Evolutionary conservation across 92 coral and sea anemone species (phyloP).

Genomic region (Virgularia gustaviana): DNA sequence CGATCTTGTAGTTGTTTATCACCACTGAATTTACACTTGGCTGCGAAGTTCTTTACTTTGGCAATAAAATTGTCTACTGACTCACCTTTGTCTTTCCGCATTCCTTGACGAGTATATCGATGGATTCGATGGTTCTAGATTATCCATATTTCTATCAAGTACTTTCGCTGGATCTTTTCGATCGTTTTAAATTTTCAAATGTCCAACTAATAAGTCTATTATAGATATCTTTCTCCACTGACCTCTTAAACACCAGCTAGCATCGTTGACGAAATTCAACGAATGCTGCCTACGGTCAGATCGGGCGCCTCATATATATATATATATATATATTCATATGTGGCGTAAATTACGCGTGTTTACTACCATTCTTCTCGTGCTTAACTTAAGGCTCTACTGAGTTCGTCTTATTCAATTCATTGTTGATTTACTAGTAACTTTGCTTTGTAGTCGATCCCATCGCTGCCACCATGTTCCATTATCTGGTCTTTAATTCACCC

Average conservation of each 20-base stretch:
- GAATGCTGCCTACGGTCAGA: no score
- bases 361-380: no score
- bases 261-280: neutral
- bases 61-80: constrained; percentile 27
- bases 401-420: no score
- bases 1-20: constrained; percentile 23
- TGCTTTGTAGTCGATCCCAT: no score
- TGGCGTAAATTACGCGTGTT: no score
- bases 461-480: no score
- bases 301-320: no score
- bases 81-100: no score
- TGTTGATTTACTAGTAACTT: no score
- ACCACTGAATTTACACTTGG: constrained; percentile 21
- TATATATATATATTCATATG: no score
- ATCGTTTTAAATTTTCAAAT: neutral
- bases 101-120: constrained; percentile 15
- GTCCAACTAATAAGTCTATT: neutral
- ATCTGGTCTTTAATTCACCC: no score
- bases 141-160: constrained; percentile 2
- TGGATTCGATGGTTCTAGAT: constrained; percentile 26
- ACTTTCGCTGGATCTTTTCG: constrained; percentile 9
- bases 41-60: constrained; percentile 21
- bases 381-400: no score
- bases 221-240: neutral
- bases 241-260: neutral